These are phyloP conservation scores for Leucophenga maculata DNA, from an alignment of 2,888 invertebrate species.

Conservation along the genomic window DNA sequence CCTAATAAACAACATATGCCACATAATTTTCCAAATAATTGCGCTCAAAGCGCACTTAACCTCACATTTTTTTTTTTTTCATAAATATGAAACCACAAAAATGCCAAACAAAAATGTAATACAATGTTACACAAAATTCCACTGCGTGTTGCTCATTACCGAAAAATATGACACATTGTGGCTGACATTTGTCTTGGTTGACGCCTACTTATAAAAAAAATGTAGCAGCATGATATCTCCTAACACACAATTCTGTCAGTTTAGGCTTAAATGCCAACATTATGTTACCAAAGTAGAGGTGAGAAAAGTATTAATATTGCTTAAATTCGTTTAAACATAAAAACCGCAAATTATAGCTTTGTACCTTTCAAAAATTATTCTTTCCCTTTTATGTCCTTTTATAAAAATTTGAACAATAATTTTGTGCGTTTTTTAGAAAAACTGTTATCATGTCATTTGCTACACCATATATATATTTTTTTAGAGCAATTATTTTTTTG, in stretches of 20 bases:
- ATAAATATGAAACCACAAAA: no score
- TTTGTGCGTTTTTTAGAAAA: constrained; percentile 4
- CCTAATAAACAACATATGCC: no score
- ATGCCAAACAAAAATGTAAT: no score
- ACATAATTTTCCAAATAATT: no score
- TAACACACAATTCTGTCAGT: neutral
- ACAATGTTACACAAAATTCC: no score
- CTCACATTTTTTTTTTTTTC: no score
- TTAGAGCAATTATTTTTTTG: neutral
- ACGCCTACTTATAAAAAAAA: constrained; percentile 1
- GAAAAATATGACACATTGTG: neutral
- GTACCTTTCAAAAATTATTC: neutral
- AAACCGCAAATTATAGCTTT: constrained; percentile 19
- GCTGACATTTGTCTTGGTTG: constrained; percentile 17
- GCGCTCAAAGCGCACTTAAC: no score
- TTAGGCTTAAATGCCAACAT: neutral
- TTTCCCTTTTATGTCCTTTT: neutral
- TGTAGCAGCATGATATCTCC: neutral
- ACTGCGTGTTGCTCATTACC: no score
- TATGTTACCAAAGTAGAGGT: constrained; percentile 1
- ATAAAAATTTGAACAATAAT: neutral
- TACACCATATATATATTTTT: neutral
- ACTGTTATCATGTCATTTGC: constrained; percentile 10
- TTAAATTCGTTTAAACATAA: constrained; percentile 15
- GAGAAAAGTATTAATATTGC: constrained; percentile 21